Base-by-base conservation (phyloP, 2,888 invertebrate species). In the Ormyrus rosae region DNA sequence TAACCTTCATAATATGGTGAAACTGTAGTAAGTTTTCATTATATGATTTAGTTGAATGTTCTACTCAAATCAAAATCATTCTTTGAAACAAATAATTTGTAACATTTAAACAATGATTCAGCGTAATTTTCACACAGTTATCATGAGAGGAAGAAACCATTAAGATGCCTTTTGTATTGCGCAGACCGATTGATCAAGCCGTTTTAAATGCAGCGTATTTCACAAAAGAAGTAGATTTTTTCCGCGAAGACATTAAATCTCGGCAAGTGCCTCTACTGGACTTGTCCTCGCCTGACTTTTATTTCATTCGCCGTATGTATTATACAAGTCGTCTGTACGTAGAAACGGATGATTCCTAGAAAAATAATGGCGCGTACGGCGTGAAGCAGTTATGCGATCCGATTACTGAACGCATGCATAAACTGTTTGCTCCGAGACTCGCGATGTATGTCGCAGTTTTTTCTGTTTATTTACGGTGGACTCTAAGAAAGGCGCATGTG, bases 331-430 rank as follows among this genome's bases (percentile, higher is more conserved):
- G 48, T 8, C 34, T 34, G n/a, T 34, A 34, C 48, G 8, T 5
- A 45, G 48, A 45, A 46, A 13, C 50, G n/a, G 53, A 72, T 50
- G 13, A 45, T 72, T 63, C 63, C 8, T 9, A 61, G 72, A 72
- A 72, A 55, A 72, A 34, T 72, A 45, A 72, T 72, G 46, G 71
- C 6, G 6, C 8, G n/a, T 19, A 2, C 34, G 19, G 71, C 34
- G 45, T n/a, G 34, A 60, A 70, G 55, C 65, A 19, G 63, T 46
- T 72, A 72, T 55, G 63, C 60, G 71, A 71, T 71, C 45, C 71
- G 71, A 71, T 71, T 71, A 71, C 11, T 34, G 51, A n/a, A 50
- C 65, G 65, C 65, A 8, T 11, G 70, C 58, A 70, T 58, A 70
- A 60, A 70, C 60, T 19, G 10, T 58, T 13, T 6, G 58, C 13